Percentiles rank a stretch among this genome's conserved stretches.
Conservation (phyloP, 2,113 vertebrate species). For the Rutilus rutilus region DNA sequence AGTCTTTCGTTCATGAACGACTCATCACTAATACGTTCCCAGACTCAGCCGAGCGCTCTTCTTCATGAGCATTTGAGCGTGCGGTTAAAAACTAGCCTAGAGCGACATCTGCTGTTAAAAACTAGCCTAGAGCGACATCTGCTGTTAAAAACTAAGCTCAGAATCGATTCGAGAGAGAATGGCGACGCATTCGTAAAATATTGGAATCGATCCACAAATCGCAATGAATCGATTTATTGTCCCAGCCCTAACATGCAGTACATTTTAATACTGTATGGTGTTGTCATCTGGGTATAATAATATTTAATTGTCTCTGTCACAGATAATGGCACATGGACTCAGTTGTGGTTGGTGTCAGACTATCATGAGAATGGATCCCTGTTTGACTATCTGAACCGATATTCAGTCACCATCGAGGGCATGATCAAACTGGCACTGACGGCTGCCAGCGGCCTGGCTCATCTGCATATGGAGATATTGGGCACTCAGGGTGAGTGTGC, state of each 20-base stretch:
- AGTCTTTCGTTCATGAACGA: too few relatives aligned
- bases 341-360: constrained; percentile 94
- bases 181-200: too few relatives aligned
- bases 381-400: constrained; percentile 94
- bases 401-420: constrained; percentile 90
- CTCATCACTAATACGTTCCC: too few relatives aligned
- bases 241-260: not conserved
- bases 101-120: too few relatives aligned
- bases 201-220: too few relatives aligned
- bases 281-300: not conserved
- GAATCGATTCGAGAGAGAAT: too few relatives aligned
- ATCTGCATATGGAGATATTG: constrained; percentile 97
- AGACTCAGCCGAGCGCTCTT: too few relatives aligned
- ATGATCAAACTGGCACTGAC: constrained; percentile 95
- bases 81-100: too few relatives aligned
- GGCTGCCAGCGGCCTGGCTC: constrained; percentile 91
- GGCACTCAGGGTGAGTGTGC: constrained; percentile 90
- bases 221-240: too few relatives aligned
- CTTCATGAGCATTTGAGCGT: too few relatives aligned
- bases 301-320: constrained; percentile 33
- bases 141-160: too few relatives aligned
- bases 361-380: constrained; percentile 95
- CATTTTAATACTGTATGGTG: not conserved
- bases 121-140: too few relatives aligned
- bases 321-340: constrained; percentile 98